A percentile compares a stretch with the other conserved stretches of the same genome.
phyloP scores from a whole-genome alignment of 2,888 invertebrate genomes.

The Tenodera sinensis region DNA sequence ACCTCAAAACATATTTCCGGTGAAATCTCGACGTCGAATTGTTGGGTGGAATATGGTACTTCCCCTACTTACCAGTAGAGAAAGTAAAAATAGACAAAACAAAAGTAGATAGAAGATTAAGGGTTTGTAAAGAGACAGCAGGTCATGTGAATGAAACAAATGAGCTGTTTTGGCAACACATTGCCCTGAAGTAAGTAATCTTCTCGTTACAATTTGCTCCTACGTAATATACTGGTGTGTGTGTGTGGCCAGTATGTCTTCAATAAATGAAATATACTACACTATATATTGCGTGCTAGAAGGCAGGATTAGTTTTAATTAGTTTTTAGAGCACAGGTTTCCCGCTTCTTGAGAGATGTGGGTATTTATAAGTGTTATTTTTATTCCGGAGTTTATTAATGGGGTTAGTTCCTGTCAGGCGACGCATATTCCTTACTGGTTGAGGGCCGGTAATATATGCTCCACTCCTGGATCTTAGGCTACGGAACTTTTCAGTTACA shows the following conservation, averaged over 20 bases:
- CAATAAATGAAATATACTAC: neutral
- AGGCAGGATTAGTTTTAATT: neutral
- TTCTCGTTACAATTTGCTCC: no score
- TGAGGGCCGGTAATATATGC: neutral
- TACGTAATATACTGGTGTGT: no score
- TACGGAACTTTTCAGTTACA: neutral
- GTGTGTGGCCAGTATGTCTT: neutral
- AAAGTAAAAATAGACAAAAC: no score
- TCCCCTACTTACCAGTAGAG: no score
- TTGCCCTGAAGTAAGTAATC: no score
- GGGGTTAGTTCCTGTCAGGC: neutral
- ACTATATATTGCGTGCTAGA: neutral
- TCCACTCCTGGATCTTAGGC: neutral
- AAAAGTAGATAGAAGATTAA: no score
- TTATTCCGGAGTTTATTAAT: neutral
- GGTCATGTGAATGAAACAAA: no score
- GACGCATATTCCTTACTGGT: neutral
- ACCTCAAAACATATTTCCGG: no score
- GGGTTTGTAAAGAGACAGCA: no score
- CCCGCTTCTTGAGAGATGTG: neutral
- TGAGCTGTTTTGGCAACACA: no score
- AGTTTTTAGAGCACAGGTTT: neutral
- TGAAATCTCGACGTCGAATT: no score
- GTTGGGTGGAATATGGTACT: no score
- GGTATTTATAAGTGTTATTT: neutral